These are phyloP conservation scores for Sphaeridia pumilis DNA, from an alignment of 2,888 invertebrate species.

Conservation along the genomic window DNA sequence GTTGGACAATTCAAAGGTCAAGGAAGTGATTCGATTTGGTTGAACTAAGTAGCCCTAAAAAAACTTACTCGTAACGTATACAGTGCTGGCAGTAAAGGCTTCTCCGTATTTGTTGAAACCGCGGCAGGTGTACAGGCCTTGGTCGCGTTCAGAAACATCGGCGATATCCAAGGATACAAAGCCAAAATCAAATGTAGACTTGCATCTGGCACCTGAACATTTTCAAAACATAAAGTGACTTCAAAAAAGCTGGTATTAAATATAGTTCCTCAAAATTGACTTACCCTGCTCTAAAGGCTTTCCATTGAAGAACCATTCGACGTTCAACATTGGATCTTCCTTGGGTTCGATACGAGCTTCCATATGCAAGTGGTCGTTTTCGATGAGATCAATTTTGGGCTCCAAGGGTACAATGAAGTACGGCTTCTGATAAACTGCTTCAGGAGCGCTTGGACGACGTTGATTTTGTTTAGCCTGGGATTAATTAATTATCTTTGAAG, in stretches of 20 bases:
- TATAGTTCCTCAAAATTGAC: background rate
- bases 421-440: conserved; percentile 68
- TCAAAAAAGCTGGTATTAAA: no score
- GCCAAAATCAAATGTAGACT: conserved; percentile 86
- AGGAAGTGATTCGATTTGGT: no score
- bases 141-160: conserved; percentile 84
- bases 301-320: conserved; percentile 91
- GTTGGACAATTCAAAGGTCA: conserved; percentile 9
- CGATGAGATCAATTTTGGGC: conserved; percentile 65
- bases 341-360: conserved; percentile 92
- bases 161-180: conserved; percentile 87
- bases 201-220: conserved; percentile 22
- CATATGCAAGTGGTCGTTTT: conserved; percentile 75
- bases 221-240: no score
- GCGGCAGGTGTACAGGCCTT: conserved; percentile 85
- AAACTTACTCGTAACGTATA: conserved; percentile 64
- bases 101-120: conserved; percentile 79
- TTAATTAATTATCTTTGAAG: background rate
- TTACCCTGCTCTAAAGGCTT: conserved; percentile 64
- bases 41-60: no score
- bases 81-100: conserved; percentile 81
- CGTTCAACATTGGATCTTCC: conserved; percentile 75
- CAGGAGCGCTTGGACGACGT: conserved; percentile 57
- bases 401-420: conserved; percentile 72
- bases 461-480: conserved; percentile 49